Conservation (phyloP, 2,888 invertebrate genomes). For the Sinohyriopsis cumingii region DNA sequence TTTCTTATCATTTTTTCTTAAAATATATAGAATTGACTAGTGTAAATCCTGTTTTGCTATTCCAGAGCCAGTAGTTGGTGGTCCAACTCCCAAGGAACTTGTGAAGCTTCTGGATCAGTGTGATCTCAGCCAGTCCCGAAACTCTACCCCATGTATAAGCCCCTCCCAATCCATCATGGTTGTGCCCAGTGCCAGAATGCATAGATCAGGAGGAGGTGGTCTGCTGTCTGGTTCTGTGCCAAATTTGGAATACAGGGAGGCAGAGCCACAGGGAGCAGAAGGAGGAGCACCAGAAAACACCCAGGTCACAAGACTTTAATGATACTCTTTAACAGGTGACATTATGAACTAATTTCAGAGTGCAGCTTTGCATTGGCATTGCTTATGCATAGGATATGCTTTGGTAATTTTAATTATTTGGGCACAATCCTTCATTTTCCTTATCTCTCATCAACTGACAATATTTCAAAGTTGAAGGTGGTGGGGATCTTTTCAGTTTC, state of each 20-base stretch:
- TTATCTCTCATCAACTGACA: too few species aligned
- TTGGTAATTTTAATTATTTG: too few species aligned
- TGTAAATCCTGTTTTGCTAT: neutral
- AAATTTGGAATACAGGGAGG: slow-evolving; percentile 22
- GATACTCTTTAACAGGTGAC: too few species aligned
- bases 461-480: too few species aligned
- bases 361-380: too few species aligned
- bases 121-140: slow-evolving; percentile 87
- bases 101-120: slow-evolving; percentile 93
- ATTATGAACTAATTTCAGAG: too few species aligned
- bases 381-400: too few species aligned
- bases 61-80: slow-evolving; percentile 75
- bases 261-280: slow-evolving; percentile 14
- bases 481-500: too few species aligned
- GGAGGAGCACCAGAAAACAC: slow-evolving; percentile 22
- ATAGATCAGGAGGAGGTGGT: slow-evolving; percentile 4
- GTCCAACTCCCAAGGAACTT: slow-evolving; percentile 93
- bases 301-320: slow-evolving; percentile 21
- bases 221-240: slow-evolving; percentile 9
- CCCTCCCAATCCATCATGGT: slow-evolving; percentile 76
- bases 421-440: too few species aligned
- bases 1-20: too few species aligned
- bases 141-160: slow-evolving; percentile 86
- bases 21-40: too few species aligned
- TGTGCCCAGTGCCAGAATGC: slow-evolving; percentile 8